These are phyloP conservation scores for Chironomus tentans DNA, from an alignment of 2,888 invertebrate genomes.

Conservation along the genomic window DNA sequence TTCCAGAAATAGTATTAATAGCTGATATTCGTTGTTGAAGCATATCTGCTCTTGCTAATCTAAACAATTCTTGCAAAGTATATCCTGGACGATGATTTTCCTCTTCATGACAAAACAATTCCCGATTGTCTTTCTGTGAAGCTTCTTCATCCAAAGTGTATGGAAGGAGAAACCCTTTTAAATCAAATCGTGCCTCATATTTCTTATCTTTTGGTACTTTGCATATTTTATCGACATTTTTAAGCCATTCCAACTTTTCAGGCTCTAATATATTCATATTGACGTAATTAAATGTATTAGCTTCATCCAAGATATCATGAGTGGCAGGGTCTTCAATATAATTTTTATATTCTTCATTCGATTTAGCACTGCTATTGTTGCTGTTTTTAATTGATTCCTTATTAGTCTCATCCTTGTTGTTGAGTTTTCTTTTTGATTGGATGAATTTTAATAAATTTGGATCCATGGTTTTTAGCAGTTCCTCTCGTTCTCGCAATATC, in stretches of 20 bases:
- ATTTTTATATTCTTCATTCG: neutral
- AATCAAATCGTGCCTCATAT: conserved; percentile 76
- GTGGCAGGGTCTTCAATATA: conserved; percentile 42
- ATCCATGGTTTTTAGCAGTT: conserved; percentile 47
- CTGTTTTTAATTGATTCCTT: neutral
- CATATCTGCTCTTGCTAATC: conserved; percentile 65
- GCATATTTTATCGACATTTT: conserved; percentile 48
- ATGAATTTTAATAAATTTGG: conserved; percentile 28
- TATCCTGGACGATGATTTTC: conserved; percentile 89
- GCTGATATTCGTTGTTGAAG: conserved; percentile 76
- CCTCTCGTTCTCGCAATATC: conserved; percentile 62
- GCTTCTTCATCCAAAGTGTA: conserved; percentile 48
- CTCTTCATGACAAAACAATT: conserved; percentile 85
- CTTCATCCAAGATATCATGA: conserved; percentile 50
- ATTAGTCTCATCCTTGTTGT: conserved; percentile 15
- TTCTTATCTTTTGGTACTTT: conserved; percentile 50
- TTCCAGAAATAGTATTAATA: conserved; percentile 67
- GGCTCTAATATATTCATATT: conserved; percentile 79
- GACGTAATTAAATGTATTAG: conserved; percentile 62
- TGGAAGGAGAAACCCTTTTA: conserved; percentile 67
- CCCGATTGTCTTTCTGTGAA: conserved; percentile 49
- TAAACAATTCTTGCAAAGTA: conserved; percentile 77
- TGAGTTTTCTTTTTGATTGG: neutral
- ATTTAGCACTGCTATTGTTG: neutral
- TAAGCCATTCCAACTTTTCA: conserved; percentile 85